Evolutionary conservation across 2,113 vertebrate species (phyloP).

Genomic region (Ciconia boyciana): DNA sequence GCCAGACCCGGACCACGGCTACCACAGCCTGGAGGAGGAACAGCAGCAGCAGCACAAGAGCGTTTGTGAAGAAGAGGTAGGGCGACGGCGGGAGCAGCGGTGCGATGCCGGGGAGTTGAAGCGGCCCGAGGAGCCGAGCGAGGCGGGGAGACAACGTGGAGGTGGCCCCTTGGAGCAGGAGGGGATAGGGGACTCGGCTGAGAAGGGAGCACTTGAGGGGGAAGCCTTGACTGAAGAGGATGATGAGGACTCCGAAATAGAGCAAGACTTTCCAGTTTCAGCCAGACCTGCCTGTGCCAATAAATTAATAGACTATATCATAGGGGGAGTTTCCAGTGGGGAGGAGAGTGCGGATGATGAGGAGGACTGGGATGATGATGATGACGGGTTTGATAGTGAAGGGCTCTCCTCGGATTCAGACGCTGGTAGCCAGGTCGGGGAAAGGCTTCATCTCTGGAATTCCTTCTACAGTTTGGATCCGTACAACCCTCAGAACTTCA

Average conservation of each 20-base stretch:
- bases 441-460: constrained; percentile 79
- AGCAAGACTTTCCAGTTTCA: background rate
- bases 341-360: constrained; percentile 66
- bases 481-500: constrained; percentile 89
- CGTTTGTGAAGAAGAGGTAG: accelerated
- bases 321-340: constrained; percentile 83
- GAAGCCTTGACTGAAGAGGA: background rate
- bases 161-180: background rate
- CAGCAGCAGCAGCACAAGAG: constrained; percentile 51
- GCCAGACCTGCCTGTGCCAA: constrained; percentile 79
- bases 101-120: background rate
- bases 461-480: constrained; percentile 84
- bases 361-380: constrained; percentile 67
- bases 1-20: constrained; percentile 86
- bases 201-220: background rate
- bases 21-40: constrained; percentile 90
- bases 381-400: constrained; percentile 89
- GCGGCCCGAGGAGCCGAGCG: background rate
- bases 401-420: constrained; percentile 75
- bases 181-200: background rate
- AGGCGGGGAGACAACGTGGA: background rate
- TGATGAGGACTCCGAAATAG: background rate
- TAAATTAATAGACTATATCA: constrained; percentile 89
- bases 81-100: background rate
- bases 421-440: constrained; percentile 45